Evolutionary conservation across 2,888 invertebrate species (phyloP).

Genomic region (Diloba caeruleocephala): DNA sequence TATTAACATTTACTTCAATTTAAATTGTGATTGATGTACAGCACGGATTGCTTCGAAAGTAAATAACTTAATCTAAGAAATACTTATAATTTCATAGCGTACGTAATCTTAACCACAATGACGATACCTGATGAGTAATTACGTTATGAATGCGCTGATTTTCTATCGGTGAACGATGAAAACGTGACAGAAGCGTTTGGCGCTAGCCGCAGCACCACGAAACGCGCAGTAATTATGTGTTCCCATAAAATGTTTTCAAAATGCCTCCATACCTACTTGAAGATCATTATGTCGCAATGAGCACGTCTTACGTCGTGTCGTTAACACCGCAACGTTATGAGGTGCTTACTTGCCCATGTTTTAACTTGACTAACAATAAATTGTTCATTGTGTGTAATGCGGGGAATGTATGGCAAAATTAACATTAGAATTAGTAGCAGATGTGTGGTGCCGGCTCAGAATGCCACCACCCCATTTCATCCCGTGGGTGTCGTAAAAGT

Average conservation of each 20-base stretch:
- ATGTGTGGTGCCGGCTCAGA: too few species aligned
- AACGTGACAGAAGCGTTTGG: constrained; percentile 76
- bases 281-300: constrained; percentile 45
- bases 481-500: too few species aligned
- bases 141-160: constrained; percentile 70
- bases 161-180: constrained; percentile 60
- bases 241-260: constrained; percentile 70
- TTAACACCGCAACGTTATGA: constrained; percentile 58
- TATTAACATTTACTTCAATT: constrained; percentile 56
- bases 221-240: constrained; percentile 63
- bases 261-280: constrained; percentile 46
- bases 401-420: constrained; percentile 3
- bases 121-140: constrained; percentile 70
- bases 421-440: not conserved
- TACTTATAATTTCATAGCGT: constrained; percentile 60
- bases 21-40: constrained; percentile 45
- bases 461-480: too few species aligned
- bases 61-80: constrained; percentile 70
- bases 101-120: constrained; percentile 78
- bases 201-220: constrained; percentile 61
- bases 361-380: constrained; percentile 15
- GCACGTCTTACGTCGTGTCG: constrained; percentile 25
- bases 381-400: constrained; percentile 6
- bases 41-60: constrained; percentile 50
- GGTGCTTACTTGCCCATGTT: constrained; percentile 35